These are phyloP conservation scores for Lucilia sericata DNA, from an alignment of 1,140 invertebrate species.

Conservation along the genomic window DNA sequence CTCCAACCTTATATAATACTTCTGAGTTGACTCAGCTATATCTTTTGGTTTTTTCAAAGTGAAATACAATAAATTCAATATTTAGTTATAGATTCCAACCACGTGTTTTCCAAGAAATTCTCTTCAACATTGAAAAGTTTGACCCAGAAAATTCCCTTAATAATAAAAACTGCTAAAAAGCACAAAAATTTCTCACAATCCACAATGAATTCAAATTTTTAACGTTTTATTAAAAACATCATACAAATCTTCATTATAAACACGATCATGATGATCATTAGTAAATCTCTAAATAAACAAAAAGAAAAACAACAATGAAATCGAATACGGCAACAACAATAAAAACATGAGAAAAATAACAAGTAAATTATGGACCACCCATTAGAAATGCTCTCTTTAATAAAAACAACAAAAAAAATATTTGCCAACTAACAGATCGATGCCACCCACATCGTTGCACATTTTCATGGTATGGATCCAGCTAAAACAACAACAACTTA, in stretches of 20 bases:
- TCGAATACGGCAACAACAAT: background rate
- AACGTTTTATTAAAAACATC: background rate
- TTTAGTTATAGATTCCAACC: too few relatives aligned
- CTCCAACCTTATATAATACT: too few relatives aligned
- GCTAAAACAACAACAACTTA: conserved; percentile 18
- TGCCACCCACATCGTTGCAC: conserved; percentile 15
- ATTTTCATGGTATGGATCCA: background rate
- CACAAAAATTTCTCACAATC: background rate
- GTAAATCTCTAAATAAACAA: background rate
- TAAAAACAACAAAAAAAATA: background rate
- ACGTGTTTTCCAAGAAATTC: background rate
- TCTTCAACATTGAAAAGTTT: background rate
- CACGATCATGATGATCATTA: background rate
- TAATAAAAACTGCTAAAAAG: too few relatives aligned
- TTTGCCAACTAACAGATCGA: background rate
- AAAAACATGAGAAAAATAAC: conserved; percentile 13
- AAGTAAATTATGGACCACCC: conserved; percentile 28
- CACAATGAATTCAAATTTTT: background rate
- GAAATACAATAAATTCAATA: too few relatives aligned
- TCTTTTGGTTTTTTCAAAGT: too few relatives aligned
- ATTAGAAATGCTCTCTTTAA: conserved; percentile 12
- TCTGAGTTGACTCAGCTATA: too few relatives aligned
- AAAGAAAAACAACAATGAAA: background rate
- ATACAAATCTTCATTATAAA: background rate
- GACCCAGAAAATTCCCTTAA: background rate